A percentile compares a stretch with the other conserved stretches of the same genome.
Evolutionary conservation across 2,888 invertebrate genomes (phyloP).

Genomic region (Torymus aiolomorphi): DNA sequence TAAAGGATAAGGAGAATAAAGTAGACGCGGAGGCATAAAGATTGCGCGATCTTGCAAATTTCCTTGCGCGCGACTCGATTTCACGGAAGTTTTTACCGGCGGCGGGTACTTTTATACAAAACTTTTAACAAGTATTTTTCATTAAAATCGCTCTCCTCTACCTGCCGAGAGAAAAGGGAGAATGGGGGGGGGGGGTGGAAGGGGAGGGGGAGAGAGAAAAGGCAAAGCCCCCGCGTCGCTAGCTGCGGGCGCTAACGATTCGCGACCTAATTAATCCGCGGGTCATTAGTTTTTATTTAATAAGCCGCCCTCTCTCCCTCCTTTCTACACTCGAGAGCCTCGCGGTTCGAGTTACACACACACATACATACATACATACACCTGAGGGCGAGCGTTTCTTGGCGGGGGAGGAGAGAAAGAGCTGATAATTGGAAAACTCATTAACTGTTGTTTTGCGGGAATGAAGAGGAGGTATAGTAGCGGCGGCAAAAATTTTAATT

Average conservation of each 20-base stretch:
- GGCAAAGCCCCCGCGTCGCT: constrained; percentile 4
- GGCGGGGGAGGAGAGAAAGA: neutral
- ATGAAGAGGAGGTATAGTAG: neutral
- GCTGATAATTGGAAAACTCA: constrained; percentile 56
- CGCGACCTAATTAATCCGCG: constrained; percentile 55
- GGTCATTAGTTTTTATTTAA: constrained; percentile 56
- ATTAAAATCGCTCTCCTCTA: constrained; percentile 42
- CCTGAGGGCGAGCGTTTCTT: neutral
- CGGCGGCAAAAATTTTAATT: constrained; percentile 55
- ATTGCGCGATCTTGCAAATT: constrained; percentile 62
- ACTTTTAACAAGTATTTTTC: constrained; percentile 56
- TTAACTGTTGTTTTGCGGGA: constrained; percentile 50
- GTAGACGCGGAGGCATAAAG: neutral
- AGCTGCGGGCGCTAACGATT: constrained; percentile 46
- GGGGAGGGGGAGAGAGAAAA: neutral
- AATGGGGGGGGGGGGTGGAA: too few relatives aligned
- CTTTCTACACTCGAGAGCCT: neutral
- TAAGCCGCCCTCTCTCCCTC: constrained; percentile 38
- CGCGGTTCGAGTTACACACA: neutral
- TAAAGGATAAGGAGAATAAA: constrained; percentile 25
- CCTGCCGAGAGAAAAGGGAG: neutral
- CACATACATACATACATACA: too few relatives aligned
- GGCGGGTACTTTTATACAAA: constrained; percentile 35
- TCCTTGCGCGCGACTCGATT: constrained; percentile 60
- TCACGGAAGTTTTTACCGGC: constrained; percentile 39